These are phyloP conservation scores for Tenthredo livida DNA, from an alignment of 2,888 invertebrate genomes.

Conservation along the genomic window DNA sequence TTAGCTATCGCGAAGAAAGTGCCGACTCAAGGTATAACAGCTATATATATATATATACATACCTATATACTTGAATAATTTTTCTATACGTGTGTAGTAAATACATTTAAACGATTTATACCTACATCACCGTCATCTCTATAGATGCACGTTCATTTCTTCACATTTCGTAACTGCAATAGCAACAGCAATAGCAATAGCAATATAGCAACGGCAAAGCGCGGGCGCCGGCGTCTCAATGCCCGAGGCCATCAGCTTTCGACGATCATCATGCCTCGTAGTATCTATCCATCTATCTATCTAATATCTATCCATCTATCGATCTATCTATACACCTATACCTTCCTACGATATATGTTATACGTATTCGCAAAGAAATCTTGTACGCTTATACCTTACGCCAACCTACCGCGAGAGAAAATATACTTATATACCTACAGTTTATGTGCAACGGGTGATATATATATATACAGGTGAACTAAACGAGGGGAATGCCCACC, in stretches of 20 bases:
- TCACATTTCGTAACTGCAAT: conserved; percentile 22
- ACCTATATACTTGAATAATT: not conserved
- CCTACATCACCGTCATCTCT: not conserved
- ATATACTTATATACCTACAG: conserved; percentile 1
- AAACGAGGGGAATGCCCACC: conserved; percentile 11
- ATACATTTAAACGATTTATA: too few species aligned
- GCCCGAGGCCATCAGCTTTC: conserved; percentile 50
- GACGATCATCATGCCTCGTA: conserved; percentile 14
- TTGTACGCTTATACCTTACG: not conserved
- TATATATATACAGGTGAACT: conserved; percentile 20
- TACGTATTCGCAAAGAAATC: not conserved
- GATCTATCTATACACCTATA: not conserved
- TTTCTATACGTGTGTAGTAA: not conserved
- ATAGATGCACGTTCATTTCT: conserved; percentile 18
- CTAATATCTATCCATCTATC: not conserved
- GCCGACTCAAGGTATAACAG: not conserved
- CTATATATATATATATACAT: not conserved
- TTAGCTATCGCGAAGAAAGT: not conserved
- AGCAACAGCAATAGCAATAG: not conserved
- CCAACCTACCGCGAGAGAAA: not conserved
- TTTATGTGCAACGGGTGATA: not conserved
- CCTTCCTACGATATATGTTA: not conserved
- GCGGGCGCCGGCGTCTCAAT: conserved; percentile 49
- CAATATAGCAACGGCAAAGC: not conserved
- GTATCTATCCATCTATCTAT: not conserved